Evolutionary conservation across 2,888 invertebrate genomes (phyloP).

Genomic region (Ormyrus thymus): DNA sequence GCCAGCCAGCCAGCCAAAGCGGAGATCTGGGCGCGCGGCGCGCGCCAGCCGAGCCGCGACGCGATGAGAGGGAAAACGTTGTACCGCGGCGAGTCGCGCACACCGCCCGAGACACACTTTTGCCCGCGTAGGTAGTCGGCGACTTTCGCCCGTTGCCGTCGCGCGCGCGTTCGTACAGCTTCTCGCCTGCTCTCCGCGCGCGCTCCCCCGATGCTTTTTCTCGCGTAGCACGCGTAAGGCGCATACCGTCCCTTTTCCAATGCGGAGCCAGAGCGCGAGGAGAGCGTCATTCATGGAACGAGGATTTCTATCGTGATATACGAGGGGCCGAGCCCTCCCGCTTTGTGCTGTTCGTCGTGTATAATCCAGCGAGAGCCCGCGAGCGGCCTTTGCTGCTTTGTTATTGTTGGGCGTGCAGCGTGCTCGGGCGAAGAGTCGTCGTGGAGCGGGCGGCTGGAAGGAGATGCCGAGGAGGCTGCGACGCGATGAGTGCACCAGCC

Average conservation of each 20-base stretch:
- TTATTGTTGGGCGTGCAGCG: too few relatives aligned
- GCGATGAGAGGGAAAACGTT: not conserved
- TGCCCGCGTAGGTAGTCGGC: slow-evolving; percentile 20
- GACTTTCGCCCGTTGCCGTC: slow-evolving; percentile 36
- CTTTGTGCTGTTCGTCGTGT: not conserved
- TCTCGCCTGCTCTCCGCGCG: not conserved
- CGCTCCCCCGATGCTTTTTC: not conserved
- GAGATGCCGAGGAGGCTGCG: slow-evolving; percentile 45
- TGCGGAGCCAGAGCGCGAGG: too few relatives aligned
- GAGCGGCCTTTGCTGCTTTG: too few relatives aligned
- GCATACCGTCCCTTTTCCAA: too few relatives aligned
- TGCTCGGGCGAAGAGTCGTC: not conserved
- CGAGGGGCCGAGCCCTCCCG: not conserved
- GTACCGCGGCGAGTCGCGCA: too few relatives aligned
- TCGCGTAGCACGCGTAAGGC: too few relatives aligned
- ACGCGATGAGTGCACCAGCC: slow-evolving; percentile 7
- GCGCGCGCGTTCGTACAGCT: too few relatives aligned
- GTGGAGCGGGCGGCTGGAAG: not conserved
- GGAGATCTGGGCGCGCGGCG: slow-evolving; percentile 10
- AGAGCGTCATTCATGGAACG: too few relatives aligned
- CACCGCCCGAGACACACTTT: slow-evolving; percentile 1
- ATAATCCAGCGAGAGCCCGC: not conserved
- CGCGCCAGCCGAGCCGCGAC: not conserved
- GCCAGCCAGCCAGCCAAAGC: not conserved
- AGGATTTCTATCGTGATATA: too few relatives aligned